Base-by-base conservation (phyloP, 2,797 vertebrate species). In the Cyclopterus lumpus region DNA sequence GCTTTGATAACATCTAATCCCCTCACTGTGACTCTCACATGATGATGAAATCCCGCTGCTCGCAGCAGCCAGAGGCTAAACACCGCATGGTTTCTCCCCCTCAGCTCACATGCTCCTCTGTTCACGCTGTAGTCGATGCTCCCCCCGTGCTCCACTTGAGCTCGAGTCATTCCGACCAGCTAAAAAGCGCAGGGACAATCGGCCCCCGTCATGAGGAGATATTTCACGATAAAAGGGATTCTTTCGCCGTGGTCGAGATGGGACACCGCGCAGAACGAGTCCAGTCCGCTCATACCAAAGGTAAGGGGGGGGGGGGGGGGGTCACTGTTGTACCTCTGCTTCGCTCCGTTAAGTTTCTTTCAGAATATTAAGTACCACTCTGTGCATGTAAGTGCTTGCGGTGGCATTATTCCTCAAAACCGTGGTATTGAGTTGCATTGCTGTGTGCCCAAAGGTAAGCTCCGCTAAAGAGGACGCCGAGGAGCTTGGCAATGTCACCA, bases 231-330 rank as follows among this genome's bases (percentile, higher is more conserved):
- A 16, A 88, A 82, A 67, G 75, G 66, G 38, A 75, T 92, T 70
- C 36, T 58, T 65, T 90, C 89, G 71, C 86, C 84, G 1, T 91
- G 91, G 93, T 70, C 58, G 10, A 85, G 53, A 32, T 84, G 70
- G 67, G 86, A 75, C 10, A 63, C 71, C 5, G n/a, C 66, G 0
- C 79, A 77, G 15, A 75, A 80, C 24, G 95, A 97, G 85, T 88
- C 75, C 67, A 93, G 88, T 63, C 95, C 93, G 0, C 94, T 98
- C 64, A 87, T 98, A 71, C 82, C 95, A 49, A 95, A 97, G 96
- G 97, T 98, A 92, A 81, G 69, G 24, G n/a, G n/a, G n/a, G n/a
- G n/a, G n/a, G n/a, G n/a, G n/a, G n/a, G n/a, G n/a, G n/a, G 14
- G 3, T 44, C 6, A 14, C 20, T 44, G 60, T 46, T 20, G 10